Evolutionary conservation across 2,888 invertebrate genomes (phyloP).

Genomic region (Sphaerophoria rueppellii): DNA sequence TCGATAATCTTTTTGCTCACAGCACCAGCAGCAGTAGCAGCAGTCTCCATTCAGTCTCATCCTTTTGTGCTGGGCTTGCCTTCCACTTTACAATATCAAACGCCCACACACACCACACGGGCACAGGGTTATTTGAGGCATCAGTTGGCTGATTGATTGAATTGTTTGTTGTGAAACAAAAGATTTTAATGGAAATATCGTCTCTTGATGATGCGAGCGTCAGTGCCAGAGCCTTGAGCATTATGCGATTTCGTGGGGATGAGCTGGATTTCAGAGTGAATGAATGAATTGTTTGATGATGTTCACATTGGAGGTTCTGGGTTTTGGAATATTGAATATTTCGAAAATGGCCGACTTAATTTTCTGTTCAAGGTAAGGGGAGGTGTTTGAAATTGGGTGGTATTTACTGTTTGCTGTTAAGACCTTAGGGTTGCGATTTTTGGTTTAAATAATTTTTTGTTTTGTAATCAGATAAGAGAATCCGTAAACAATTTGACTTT

Average conservation of each 20-base stretch:
- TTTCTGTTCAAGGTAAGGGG: not conserved
- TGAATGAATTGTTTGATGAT: slow-evolving; percentile 21
- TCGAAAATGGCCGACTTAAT: slow-evolving; percentile 35
- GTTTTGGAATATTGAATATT: slow-evolving; percentile 62
- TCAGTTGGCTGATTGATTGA: slow-evolving; percentile 74
- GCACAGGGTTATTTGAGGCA: slow-evolving; percentile 69
- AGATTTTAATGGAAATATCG: slow-evolving; percentile 74
- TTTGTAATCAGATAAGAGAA: not conserved
- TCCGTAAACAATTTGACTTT: too few relatives aligned
- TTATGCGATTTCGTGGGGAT: not conserved
- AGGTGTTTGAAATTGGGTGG: not conserved
- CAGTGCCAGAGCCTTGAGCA: slow-evolving; percentile 36
- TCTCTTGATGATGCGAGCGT: slow-evolving; percentile 39
- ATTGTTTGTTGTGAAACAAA: slow-evolving; percentile 74
- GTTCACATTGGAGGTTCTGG: slow-evolving; percentile 27
- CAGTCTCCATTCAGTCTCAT: too few relatives aligned
- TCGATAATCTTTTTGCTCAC: slow-evolving; percentile 66
- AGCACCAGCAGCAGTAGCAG: slow-evolving; percentile 24
- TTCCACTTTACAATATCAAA: not conserved
- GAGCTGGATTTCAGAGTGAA: slow-evolving; percentile 19
- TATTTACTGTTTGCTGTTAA: slow-evolving; percentile 9
- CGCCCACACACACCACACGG: slow-evolving; percentile 21
- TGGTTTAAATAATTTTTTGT: slow-evolving; percentile 3
- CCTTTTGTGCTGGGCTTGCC: not conserved
- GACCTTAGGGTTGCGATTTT: slow-evolving; percentile 17